A percentile compares a stretch with the other conserved stretches of the same genome.
Evolutionary conservation across 1,140 invertebrate species (phyloP).

Genomic region (Venustaconcha ellipsiformis): DNA sequence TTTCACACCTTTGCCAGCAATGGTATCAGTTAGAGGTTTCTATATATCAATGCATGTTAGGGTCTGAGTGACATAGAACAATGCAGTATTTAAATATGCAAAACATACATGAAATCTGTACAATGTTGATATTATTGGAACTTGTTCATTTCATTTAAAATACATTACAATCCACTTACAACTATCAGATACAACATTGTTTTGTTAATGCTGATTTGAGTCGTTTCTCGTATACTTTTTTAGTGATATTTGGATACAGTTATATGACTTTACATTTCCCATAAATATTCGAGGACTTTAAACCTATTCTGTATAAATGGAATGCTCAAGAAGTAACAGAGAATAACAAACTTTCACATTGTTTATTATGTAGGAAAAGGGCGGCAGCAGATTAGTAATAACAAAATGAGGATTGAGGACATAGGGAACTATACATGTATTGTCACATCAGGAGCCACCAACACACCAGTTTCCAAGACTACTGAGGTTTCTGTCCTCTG

Average conservation of each 20-base stretch:
- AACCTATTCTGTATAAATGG: background rate
- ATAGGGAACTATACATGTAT: slow-evolving; percentile 52
- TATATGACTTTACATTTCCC: background rate
- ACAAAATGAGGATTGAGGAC: slow-evolving; percentile 38
- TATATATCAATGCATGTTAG: no score
- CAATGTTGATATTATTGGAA: no score
- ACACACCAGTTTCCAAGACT: slow-evolving; percentile 5
- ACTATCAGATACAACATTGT: background rate
- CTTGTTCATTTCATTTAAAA: no score
- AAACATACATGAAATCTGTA: no score
- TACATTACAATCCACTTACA: no score
- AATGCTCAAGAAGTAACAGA: background rate
- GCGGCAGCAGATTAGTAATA: slow-evolving; percentile 16
- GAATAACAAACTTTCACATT: background rate
- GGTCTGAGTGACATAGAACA: no score
- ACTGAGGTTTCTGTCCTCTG: slow-evolving; percentile 36
- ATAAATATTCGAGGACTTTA: background rate
- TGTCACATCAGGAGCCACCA: slow-evolving; percentile 31
- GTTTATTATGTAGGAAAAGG: slow-evolving; percentile 24
- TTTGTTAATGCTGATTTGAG: slow-evolving; percentile 1
- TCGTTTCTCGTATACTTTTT: background rate
- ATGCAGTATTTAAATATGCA: no score
- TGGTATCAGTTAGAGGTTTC: no score
- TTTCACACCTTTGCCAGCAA: no score
- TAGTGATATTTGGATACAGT: background rate